Percentiles rank a stretch among this genome's conserved stretches.
Conservation (phyloP, 2,888 invertebrate genomes). For the Cactoblastis cactorum region DNA sequence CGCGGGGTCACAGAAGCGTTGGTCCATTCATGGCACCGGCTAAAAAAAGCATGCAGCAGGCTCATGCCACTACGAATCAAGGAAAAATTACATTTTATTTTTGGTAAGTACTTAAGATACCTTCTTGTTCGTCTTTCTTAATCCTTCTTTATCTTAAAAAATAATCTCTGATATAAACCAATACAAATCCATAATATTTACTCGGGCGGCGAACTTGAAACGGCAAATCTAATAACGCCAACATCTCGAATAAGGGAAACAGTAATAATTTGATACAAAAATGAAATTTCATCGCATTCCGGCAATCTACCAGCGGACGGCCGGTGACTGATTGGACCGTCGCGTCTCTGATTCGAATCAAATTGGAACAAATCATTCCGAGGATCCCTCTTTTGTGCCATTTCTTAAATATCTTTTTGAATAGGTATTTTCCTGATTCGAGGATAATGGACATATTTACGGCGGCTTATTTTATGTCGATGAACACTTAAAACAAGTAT, state of each 20-base stretch:
- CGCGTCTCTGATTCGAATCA: slow-evolving; percentile 4
- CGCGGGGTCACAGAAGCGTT: no score
- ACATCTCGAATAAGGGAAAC: neutral
- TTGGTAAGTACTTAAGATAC: no score
- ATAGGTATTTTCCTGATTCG: neutral
- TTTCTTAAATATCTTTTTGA: neutral
- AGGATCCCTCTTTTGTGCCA: neutral
- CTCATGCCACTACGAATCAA: no score
- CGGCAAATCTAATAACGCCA: neutral
- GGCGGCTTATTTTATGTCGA: neutral
- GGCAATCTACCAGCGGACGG: neutral
- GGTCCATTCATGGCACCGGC: no score
- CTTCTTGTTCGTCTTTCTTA: no score
- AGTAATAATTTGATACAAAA: neutral
- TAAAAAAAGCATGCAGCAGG: no score
- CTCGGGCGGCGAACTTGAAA: neutral
- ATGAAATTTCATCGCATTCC: neutral
- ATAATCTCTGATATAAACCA: neutral
- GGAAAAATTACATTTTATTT: no score
- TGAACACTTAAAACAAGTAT: no score
- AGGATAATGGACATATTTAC: neutral
- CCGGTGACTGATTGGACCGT: slow-evolving; percentile 1
- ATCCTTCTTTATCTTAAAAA: neutral
- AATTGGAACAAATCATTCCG: slow-evolving; percentile 9
- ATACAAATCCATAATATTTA: neutral